Conservation (phyloP, 1,140 invertebrate species). For the Pseudobourletiella spinata region DNA sequence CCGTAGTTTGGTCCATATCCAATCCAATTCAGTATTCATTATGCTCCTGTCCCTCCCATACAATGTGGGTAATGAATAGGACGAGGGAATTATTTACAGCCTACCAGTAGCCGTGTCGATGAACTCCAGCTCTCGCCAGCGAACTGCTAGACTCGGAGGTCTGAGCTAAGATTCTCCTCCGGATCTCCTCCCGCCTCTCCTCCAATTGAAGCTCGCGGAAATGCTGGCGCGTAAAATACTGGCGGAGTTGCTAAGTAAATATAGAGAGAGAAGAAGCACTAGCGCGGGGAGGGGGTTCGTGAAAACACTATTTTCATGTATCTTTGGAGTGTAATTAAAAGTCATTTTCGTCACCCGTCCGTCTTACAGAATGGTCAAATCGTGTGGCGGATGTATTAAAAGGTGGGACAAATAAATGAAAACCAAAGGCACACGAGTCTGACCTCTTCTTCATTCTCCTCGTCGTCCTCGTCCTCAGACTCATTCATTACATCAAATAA, state of each 20-base stretch:
- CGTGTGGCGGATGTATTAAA: too few species aligned
- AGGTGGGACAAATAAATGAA: too few species aligned
- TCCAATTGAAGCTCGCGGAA: not conserved
- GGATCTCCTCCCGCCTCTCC: constrained; percentile 2
- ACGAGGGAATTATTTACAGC: not conserved
- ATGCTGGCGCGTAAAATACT: not conserved
- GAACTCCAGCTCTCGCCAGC: constrained; percentile 3
- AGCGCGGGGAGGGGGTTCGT: not conserved
- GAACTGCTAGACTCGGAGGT: not conserved
- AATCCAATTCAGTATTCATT: not conserved
- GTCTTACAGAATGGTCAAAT: too few species aligned
- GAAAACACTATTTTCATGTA: not conserved
- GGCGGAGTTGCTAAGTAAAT: not conserved
- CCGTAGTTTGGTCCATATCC: too few species aligned
- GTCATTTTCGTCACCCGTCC: too few species aligned
- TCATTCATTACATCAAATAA: constrained; percentile 3
- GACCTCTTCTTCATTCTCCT: constrained; percentile 5
- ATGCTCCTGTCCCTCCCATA: too few species aligned
- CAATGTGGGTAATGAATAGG: not conserved
- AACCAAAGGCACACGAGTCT: too few species aligned
- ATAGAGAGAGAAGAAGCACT: not conserved
- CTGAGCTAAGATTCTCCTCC: constrained; percentile 6
- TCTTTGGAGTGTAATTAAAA: not conserved
- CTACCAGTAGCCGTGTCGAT: constrained; percentile 8
- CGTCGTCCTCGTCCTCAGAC: not conserved